Conservation (phyloP, 1,140 invertebrate genomes). For the Hirudo medicinalis region DNA sequence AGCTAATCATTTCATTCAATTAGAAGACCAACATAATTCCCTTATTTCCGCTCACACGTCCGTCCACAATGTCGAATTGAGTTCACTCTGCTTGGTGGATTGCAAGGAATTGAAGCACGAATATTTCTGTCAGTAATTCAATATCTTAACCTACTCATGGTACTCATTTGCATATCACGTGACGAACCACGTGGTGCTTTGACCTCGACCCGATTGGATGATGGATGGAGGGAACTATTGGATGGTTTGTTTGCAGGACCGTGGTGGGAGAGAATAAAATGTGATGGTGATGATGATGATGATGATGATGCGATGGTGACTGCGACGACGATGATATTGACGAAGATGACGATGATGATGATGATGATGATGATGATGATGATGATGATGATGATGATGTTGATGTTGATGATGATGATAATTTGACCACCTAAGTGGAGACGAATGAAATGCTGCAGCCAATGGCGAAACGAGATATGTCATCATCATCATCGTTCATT, state of each 20-base stretch:
- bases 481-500: background rate
- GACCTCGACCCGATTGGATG: background rate
- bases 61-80: no score
- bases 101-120: no score
- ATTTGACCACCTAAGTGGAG: background rate
- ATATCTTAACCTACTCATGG: no score
- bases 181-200: background rate
- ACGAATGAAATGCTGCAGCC: background rate
- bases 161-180: no score
- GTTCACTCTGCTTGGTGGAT: no score
- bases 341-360: background rate
- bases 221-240: background rate
- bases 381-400: slow-evolving; percentile 4
- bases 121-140: no score
- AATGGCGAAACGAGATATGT: background rate
- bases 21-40: no score
- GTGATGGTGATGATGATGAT: background rate
- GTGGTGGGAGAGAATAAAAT: background rate
- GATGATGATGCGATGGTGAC: background rate
- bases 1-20: no score
- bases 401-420: background rate
- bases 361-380: background rate
- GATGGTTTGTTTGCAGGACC: background rate
- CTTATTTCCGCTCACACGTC: no score
- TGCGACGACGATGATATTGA: background rate